Conservation (phyloP, 64 coral and sea anemone genomes). For the Astreopora myriophthalma region DNA sequence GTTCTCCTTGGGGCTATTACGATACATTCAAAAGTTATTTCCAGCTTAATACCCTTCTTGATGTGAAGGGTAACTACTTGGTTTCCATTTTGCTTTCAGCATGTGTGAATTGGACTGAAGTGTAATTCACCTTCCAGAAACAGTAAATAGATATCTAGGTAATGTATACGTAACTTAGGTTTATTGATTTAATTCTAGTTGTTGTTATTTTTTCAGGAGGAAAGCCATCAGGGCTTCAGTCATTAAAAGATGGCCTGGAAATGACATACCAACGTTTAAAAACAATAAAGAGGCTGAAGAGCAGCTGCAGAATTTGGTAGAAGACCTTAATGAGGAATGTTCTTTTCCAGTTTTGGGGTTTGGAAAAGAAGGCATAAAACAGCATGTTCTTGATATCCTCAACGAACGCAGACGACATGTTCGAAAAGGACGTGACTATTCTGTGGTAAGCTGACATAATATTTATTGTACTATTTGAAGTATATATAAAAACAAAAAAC, state of each 20-base stretch:
- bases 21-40: background rate
- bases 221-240: background rate
- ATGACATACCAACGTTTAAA: constrained; percentile 48
- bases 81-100: background rate
- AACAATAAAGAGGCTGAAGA: constrained; percentile 16
- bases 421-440: constrained; percentile 55
- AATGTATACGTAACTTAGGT: background rate
- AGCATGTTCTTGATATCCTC: constrained; percentile 48
- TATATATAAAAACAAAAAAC: background rate
- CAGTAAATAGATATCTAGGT: background rate
- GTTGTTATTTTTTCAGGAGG: background rate
- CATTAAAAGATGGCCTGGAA: constrained; percentile 54
- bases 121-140: background rate
- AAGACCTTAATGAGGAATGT: constrained; percentile 39
- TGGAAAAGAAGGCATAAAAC: constrained; percentile 61
- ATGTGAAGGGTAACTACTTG: background rate
- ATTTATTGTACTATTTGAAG: background rate
- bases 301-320: constrained; percentile 37
- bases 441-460: constrained; percentile 11
- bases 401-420: constrained; percentile 55
- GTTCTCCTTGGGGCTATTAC: background rate
- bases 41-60: background rate
- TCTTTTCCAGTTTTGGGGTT: constrained; percentile 7
- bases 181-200: background rate
- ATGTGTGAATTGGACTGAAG: background rate